Conservation (phyloP, 53 echinoderm and acorn worm genomes). For the Echinometra lucunter region DNA sequence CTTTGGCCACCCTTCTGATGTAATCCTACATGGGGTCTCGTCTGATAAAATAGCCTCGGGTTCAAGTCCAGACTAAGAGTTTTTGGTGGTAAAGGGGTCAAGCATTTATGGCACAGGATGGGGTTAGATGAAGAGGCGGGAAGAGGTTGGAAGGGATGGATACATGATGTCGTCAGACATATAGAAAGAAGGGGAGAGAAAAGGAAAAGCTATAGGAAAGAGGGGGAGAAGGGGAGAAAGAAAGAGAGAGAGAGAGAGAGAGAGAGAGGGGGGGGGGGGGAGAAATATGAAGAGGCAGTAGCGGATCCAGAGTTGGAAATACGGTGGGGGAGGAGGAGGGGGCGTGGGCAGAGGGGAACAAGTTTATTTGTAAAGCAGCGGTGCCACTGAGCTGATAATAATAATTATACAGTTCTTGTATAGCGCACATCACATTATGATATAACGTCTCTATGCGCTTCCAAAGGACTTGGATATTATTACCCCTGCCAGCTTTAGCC, state of each 20-base stretch:
- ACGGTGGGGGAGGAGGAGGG: not conserved
- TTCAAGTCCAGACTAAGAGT: slow-evolving; percentile 2
- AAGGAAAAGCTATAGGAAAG: not conserved
- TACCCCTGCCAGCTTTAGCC: too few relatives aligned
- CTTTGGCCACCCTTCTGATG: slow-evolving; percentile 5
- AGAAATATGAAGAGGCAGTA: not conserved
- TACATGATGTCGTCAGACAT: not conserved
- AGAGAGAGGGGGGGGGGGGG: not conserved
- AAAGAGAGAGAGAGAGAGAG: not conserved
- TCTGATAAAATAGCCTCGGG: slow-evolving; percentile 1
- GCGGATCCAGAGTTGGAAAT: not conserved
- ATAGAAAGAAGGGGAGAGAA: not conserved
- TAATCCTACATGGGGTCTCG: not conserved
- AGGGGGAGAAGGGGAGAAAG: not conserved
- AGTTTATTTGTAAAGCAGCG: too few relatives aligned
- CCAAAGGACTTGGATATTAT: too few relatives aligned
- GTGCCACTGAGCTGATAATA: too few relatives aligned
- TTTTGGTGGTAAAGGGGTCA: slow-evolving; percentile 7
- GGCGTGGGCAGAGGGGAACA: too few relatives aligned
- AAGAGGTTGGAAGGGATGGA: not conserved
- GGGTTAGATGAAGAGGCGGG: not conserved
- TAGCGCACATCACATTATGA: too few relatives aligned
- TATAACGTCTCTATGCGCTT: too few relatives aligned
- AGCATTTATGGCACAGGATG: not conserved
- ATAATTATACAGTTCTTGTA: too few relatives aligned